Evolutionary conservation across 2,888 invertebrate genomes (phyloP).

Genomic region (Notodonta dromedarius): DNA sequence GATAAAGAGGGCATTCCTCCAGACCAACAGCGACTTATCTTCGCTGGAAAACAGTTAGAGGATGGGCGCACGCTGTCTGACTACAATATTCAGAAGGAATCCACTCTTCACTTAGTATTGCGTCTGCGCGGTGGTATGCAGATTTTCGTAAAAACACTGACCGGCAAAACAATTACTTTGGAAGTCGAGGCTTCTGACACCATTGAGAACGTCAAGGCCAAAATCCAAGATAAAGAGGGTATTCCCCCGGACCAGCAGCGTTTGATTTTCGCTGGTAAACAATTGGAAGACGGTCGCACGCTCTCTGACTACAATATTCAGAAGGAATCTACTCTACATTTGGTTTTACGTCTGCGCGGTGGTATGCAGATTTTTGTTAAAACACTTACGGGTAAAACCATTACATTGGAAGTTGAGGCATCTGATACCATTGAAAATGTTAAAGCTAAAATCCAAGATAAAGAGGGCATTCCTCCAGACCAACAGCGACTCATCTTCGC

Average conservation of each 20-base stretch:
- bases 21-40: slow-evolving; percentile 53
- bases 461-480: slow-evolving; percentile 35
- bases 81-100: slow-evolving; percentile 59
- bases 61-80: slow-evolving; percentile 43
- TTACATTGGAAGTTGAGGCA: slow-evolving; percentile 25
- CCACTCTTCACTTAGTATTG: slow-evolving; percentile 46
- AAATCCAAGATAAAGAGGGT: slow-evolving; percentile 36
- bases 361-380: slow-evolving; percentile 39
- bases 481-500: slow-evolving; percentile 35
- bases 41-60: slow-evolving; percentile 56
- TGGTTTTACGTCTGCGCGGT: slow-evolving; percentile 31
- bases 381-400: slow-evolving; percentile 32
- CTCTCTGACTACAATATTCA: slow-evolving; percentile 30
- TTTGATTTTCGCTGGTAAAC: slow-evolving; percentile 35
- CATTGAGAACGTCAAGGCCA: slow-evolving; percentile 33
- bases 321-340: slow-evolving; percentile 27
- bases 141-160: slow-evolving; percentile 36
- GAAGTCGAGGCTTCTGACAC: slow-evolving; percentile 35
- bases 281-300: slow-evolving; percentile 30
- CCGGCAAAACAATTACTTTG: slow-evolving; percentile 30
- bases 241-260: slow-evolving; percentile 37
- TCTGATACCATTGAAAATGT: slow-evolving; percentile 38
- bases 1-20: slow-evolving; percentile 57
- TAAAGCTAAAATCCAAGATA: slow-evolving; percentile 33
- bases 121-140: slow-evolving; percentile 60